Evolutionary conservation across 2,797 vertebrate genomes (phyloP).

Genomic region (Enteromius anoplus): DNA sequence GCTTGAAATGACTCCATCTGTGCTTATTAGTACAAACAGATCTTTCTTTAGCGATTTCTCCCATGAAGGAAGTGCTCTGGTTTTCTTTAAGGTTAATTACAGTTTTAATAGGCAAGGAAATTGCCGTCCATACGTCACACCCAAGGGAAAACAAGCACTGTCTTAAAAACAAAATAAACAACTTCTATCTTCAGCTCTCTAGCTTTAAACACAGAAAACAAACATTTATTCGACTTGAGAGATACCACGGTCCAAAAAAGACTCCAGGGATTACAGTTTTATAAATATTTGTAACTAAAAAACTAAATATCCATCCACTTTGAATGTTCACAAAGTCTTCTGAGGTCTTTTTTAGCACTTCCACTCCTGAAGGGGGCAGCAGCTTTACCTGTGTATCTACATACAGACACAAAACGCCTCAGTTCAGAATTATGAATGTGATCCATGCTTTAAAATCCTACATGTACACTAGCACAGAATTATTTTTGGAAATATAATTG

Average conservation of each 20-base stretch:
- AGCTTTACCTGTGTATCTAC: slow-evolving; percentile 74
- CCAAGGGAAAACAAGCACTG: not conserved
- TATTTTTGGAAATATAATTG: not conserved
- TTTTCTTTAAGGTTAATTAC: slow-evolving; percentile 10
- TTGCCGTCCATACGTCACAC: not conserved
- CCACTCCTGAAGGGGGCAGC: slow-evolving; percentile 48
- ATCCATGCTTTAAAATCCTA: not conserved
- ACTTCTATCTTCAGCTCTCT: not conserved
- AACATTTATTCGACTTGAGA: not conserved
- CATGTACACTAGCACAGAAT: not conserved
- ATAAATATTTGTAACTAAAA: slow-evolving; percentile 3
- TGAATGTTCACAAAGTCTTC: slow-evolving; percentile 29
- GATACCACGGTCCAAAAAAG: not conserved
- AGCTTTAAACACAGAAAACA: slow-evolving; percentile 10
- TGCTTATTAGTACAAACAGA: slow-evolving; percentile 2
- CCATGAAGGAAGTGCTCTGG: not conserved
- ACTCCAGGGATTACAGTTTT: slow-evolving; percentile 1
- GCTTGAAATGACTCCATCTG: not conserved
- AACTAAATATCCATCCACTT: slow-evolving; percentile 33
- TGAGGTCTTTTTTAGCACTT: slow-evolving; percentile 52
- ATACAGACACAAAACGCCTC: slow-evolving; percentile 68
- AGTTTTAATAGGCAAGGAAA: slow-evolving; percentile 18
- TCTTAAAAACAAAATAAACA: slow-evolving; percentile 18
- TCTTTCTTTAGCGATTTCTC: slow-evolving; percentile 3
- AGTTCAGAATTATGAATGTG: not conserved